A percentile compares a stretch with the other conserved stretches of the same genome.
Evolutionary conservation across 1,140 invertebrate genomes (phyloP).

Genomic region (Neuroterus valhalla): DNA sequence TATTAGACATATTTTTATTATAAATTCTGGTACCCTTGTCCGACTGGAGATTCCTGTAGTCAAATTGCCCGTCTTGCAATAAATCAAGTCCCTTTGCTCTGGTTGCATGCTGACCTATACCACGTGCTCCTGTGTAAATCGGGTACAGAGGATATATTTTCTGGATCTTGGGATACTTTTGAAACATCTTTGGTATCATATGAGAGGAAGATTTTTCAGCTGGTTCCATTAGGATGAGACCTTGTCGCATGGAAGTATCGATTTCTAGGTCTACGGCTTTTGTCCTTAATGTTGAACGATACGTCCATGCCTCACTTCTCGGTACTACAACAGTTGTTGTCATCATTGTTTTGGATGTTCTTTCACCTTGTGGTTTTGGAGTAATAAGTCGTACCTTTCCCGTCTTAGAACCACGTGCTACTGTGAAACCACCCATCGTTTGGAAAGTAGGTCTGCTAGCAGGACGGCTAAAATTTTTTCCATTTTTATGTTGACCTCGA

Average conservation of each 20-base stretch:
- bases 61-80: constrained; percentile 71
- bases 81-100: constrained; percentile 73
- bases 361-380: constrained; percentile 62
- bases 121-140: constrained; percentile 68
- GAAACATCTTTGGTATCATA: constrained; percentile 83
- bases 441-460: constrained; percentile 67
- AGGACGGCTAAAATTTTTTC: constrained; percentile 66
- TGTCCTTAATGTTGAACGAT: constrained; percentile 43
- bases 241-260: constrained; percentile 56
- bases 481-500: constrained; percentile 68
- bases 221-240: constrained; percentile 65
- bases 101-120: constrained; percentile 62
- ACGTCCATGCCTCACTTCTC: constrained; percentile 43
- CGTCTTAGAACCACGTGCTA: constrained; percentile 62
- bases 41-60: constrained; percentile 67
- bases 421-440: constrained; percentile 67
- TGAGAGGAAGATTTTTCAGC: constrained; percentile 62
- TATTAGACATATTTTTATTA: neutral
- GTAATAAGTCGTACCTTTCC: constrained; percentile 43
- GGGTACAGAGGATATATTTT: constrained; percentile 84
- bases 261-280: constrained; percentile 39
- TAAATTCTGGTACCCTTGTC: constrained; percentile 66
- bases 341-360: constrained; percentile 55
- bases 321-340: constrained; percentile 35
- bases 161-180: constrained; percentile 84